These are phyloP conservation scores for Falco novaeseelandiae DNA, from an alignment of 2,797 vertebrate species.

Conservation along the genomic window DNA sequence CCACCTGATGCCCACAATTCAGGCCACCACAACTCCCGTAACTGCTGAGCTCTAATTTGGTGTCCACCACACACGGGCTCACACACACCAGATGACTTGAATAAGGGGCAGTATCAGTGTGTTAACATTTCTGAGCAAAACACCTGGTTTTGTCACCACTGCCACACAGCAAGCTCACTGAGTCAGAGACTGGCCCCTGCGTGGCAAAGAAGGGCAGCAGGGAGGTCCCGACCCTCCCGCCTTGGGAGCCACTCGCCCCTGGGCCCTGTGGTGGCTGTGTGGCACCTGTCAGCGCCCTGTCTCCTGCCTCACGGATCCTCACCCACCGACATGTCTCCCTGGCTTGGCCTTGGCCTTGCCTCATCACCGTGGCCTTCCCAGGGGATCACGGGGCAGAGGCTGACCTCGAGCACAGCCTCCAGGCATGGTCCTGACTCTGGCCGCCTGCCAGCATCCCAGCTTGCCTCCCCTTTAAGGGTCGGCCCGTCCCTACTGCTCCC, in stretches of 20 bases:
- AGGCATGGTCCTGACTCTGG: not conserved
- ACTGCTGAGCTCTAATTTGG: not conserved
- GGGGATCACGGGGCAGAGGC: not conserved
- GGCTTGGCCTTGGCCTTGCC: not conserved
- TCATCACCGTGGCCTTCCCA: not conserved
- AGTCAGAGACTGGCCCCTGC: not conserved
- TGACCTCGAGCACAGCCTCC: not conserved
- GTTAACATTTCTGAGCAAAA: not conserved
- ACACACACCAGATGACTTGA: not conserved
- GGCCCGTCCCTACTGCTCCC: not conserved
- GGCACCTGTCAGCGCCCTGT: accelerated
- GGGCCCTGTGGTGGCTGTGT: accelerated
- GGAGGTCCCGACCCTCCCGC: not conserved
- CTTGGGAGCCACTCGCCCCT: not conserved
- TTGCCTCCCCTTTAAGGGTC: not conserved
- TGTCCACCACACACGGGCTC: not conserved
- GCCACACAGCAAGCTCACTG: not conserved
- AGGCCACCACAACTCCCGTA: not conserved
- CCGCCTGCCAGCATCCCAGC: accelerated
- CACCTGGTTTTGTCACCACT: not conserved
- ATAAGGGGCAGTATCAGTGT: not conserved
- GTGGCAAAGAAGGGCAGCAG: not conserved
- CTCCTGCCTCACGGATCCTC: not conserved
- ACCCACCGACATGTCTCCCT: accelerated
- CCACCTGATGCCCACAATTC: not conserved